Base-by-base conservation (phyloP, 2,888 invertebrate species). In the Aphrophora alni region DNA sequence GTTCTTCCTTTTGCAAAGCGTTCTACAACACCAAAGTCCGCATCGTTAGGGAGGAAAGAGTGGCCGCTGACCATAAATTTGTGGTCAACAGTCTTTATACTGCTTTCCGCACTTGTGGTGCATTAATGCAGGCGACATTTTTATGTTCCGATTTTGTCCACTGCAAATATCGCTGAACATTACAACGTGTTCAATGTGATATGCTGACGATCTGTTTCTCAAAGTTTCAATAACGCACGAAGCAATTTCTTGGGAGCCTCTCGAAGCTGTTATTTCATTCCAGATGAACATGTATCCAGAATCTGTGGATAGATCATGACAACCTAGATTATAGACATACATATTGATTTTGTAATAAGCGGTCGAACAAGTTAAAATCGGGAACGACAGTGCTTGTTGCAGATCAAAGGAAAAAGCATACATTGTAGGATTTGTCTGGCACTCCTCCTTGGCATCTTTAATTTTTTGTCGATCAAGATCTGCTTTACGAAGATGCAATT, bases 151-250 rank as follows among this genome's bases (percentile, higher is more conserved):
- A 10, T 68, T 68, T 68, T 68, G 68, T 10, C 68, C 68, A 21
- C 21, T 5, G 14, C 68, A 68, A 21, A 3, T 24, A 84, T 87
- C 86, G 10, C 68, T 68, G 68, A 21, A 68, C 68, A 68, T 68
- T n/a, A 68, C 14, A 21, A 68, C 68, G 24, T 68, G 68, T 24
- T 68, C 73, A 33, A 33, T 33, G 8, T 33, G 21, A 73, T 26
- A 4, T 21, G n/a, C 24, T 68, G 68, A n/a, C 24, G 21, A n/a
- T 68, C 68, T 68, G n/a, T n/a, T 24, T 68, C 24, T 24, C n/a
- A 68, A 21, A 38, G 26, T 27, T 27, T 74, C 14, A 33, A 24
- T 74, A 74, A 74, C 24, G 28, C 38, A 74, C 27, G 74, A 14
- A 74, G 74, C 33, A 38, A 74, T 74, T 27, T 74, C 74, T 17